These are phyloP conservation scores for Mantis religiosa DNA, from an alignment of 2,888 invertebrate species.

Conservation along the genomic window DNA sequence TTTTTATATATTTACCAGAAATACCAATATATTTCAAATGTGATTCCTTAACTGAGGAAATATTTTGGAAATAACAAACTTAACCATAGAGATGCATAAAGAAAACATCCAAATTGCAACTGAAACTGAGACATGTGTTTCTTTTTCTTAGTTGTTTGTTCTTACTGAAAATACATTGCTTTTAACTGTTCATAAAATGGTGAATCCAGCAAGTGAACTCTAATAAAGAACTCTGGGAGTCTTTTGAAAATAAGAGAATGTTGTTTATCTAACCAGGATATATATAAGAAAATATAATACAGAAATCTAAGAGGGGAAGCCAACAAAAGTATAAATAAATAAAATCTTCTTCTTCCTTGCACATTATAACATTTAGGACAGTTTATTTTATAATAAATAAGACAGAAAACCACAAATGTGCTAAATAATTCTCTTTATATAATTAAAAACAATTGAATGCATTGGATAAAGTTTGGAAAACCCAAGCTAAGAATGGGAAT, in stretches of 20 bases:
- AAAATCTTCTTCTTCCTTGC: background rate
- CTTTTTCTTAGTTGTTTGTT: background rate
- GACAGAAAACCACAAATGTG: background rate
- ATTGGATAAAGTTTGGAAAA: too few relatives aligned
- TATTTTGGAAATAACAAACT: too few relatives aligned
- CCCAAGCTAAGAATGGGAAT: background rate
- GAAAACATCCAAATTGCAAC: background rate
- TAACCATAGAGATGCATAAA: too few relatives aligned
- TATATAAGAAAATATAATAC: too few relatives aligned
- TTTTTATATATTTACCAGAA: too few relatives aligned
- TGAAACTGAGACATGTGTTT: background rate
- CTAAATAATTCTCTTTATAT: too few relatives aligned
- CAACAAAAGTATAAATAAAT: background rate
- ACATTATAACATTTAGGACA: background rate
- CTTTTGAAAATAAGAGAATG: background rate
- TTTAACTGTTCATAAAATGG: background rate
- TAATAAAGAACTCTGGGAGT: background rate
- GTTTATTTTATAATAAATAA: background rate
- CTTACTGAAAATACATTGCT: background rate
- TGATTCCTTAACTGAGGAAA: too few relatives aligned
- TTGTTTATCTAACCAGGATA: background rate
- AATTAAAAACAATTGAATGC: too few relatives aligned
- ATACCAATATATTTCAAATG: too few relatives aligned
- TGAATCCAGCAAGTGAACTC: background rate
- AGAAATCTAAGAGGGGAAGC: background rate